A percentile compares a stretch with the other conserved stretches of the same genome.
These are phyloP conservation scores for Alcedo quadribrachys DNA, from an alignment of 2,797 vertebrate genomes.

Conservation along the genomic window DNA sequence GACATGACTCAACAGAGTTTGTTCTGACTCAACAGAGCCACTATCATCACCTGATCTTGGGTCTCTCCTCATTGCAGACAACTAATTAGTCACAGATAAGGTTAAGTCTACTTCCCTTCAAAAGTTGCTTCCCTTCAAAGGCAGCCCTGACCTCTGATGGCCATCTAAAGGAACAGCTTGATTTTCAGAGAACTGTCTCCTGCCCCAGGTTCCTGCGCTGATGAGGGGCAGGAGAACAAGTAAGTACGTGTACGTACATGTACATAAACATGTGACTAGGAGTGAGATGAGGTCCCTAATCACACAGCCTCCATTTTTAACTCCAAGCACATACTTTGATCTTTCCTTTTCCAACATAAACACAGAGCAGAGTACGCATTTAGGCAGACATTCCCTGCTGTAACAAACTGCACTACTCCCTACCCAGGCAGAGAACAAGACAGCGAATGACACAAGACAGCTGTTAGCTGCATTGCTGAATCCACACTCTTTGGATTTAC, in stretches of 20 bases:
- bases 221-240: not conserved
- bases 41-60: not conserved
- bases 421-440: not conserved
- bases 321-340: constrained; percentile 33
- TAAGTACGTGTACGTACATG: not conserved
- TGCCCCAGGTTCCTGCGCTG: not conserved
- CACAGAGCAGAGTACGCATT: constrained; percentile 22
- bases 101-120: not conserved
- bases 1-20: not conserved
- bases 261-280: not conserved
- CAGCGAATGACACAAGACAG: constrained; percentile 21
- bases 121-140: constrained; percentile 1
- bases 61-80: not conserved
- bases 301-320: not conserved
- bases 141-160: constrained; percentile 55
- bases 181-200: not conserved
- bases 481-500: not conserved
- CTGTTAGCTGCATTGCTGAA: not conserved
- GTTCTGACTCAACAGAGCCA: not conserved
- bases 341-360: constrained; percentile 38
- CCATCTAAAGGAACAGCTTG: not conserved
- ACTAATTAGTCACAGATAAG: not conserved
- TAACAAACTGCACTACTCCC: not conserved
- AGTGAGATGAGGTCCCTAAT: not conserved
- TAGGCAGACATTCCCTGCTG: not conserved